A percentile compares a stretch with the other conserved stretches of the same genome.
Evolutionary conservation across 2,113 vertebrate genomes (phyloP).

Genomic region (Corydoras sp.): DNA sequence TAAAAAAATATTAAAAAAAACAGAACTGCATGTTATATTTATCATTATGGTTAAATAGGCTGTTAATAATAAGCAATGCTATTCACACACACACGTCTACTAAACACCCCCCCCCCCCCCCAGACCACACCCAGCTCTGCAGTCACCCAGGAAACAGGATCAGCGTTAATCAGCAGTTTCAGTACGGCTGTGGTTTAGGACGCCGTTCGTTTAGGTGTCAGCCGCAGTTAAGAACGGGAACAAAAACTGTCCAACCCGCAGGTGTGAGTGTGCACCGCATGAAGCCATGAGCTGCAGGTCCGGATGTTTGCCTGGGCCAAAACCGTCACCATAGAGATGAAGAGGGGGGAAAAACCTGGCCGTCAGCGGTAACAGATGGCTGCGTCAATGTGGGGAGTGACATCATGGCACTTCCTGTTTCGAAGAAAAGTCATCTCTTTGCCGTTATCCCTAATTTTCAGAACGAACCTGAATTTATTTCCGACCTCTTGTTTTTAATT

Average conservation of each 20-base stretch:
- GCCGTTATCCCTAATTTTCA: no score
- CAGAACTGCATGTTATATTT: no score
- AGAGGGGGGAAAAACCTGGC: constrained; percentile 25
- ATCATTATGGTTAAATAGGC: not conserved
- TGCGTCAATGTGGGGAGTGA: constrained; percentile 51
- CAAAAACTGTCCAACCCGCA: constrained; percentile 3
- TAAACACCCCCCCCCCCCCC: not conserved
- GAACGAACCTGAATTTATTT: no score
- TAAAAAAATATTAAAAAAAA: no score
- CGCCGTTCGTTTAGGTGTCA: not conserved
- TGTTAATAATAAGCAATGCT: not conserved
- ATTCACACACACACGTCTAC: not conserved
- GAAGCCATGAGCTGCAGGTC: constrained; percentile 2
- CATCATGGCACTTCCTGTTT: constrained; percentile 63
- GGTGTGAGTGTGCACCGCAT: constrained; percentile 17
- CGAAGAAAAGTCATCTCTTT: constrained; percentile 31
- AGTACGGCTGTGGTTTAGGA: not conserved
- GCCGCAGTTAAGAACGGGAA: not conserved
- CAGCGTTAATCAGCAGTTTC: constrained; percentile 8
- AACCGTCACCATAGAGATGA: constrained; percentile 48
- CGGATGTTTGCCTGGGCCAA: constrained; percentile 55
- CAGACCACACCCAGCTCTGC: not conserved
- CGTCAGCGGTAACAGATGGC: constrained; percentile 46
- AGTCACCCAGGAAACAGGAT: not conserved
- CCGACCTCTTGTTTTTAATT: no score